Percentiles rank a stretch among this genome's conserved stretches.
Evolutionary conservation across 2,888 invertebrate genomes (phyloP).

Genomic region (Apotomis capreana): DNA sequence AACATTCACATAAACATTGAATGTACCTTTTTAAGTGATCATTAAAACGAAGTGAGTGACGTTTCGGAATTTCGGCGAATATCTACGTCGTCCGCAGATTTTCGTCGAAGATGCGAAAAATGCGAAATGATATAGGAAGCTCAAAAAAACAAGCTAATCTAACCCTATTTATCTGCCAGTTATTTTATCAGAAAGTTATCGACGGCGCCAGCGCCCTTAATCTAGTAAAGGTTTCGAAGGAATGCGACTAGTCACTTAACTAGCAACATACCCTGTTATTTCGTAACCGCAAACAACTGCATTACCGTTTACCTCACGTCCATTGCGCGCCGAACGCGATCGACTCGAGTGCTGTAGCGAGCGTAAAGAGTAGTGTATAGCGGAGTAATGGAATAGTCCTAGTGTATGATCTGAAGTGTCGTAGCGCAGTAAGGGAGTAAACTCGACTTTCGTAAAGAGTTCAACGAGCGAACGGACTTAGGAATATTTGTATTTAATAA

Average conservation of each 20-base stretch:
- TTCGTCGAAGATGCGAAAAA: too few species aligned
- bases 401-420: background rate
- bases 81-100: too few species aligned
- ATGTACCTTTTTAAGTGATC: too few species aligned
- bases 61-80: too few species aligned
- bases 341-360: background rate
- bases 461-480: slow-evolving; percentile 69
- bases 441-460: slow-evolving; percentile 70
- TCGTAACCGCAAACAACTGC: slow-evolving; percentile 45
- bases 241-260: slow-evolving; percentile 54
- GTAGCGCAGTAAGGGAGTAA: slow-evolving; percentile 45
- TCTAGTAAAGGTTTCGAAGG: slow-evolving; percentile 47
- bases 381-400: background rate
- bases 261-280: slow-evolving; percentile 47
- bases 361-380: slow-evolving; percentile 3
- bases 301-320: background rate
- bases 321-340: slow-evolving; percentile 7
- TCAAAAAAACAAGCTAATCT: background rate
- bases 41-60: too few species aligned
- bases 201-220: slow-evolving; percentile 31
- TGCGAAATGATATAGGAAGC: too few species aligned
- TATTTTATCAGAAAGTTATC: slow-evolving; percentile 28
- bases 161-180: slow-evolving; percentile 7
- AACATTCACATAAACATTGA: too few species aligned
- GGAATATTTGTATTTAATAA: slow-evolving; percentile 2